Evolutionary conservation across 1,140 invertebrate genomes (phyloP).

Genomic region (Solen grandis): DNA sequence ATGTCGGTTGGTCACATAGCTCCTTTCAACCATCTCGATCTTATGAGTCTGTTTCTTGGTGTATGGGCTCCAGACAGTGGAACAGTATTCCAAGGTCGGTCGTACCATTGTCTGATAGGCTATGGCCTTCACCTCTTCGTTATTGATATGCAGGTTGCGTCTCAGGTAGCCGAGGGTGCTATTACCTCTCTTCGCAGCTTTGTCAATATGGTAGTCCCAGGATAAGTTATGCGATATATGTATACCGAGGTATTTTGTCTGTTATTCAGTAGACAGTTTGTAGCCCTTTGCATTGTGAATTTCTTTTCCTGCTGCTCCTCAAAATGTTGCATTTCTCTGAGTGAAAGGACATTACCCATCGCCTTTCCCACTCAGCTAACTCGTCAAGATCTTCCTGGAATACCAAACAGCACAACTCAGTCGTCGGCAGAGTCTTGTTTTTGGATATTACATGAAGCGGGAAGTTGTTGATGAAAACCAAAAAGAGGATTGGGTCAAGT

Average conservation of each 20-base stretch:
- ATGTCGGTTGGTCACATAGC: slow-evolving; percentile 43
- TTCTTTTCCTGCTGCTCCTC: too few species aligned
- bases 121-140: too few species aligned
- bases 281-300: too few species aligned
- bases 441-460: neutral
- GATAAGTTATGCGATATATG: too few species aligned
- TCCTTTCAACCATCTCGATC: slow-evolving; percentile 58
- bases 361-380: too few species aligned
- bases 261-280: too few species aligned
- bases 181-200: neutral
- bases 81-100: slow-evolving; percentile 41
- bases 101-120: slow-evolving; percentile 50
- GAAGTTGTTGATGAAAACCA: neutral
- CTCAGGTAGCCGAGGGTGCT: neutral
- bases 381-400: too few species aligned
- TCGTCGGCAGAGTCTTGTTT: neutral
- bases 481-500: neutral
- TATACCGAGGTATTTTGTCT: too few species aligned
- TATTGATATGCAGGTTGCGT: neutral
- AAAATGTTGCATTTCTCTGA: too few species aligned
- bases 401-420: too few species aligned
- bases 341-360: too few species aligned
- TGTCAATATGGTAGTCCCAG: neutral
- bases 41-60: slow-evolving; percentile 39
- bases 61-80: too few species aligned